Base-by-base conservation (phyloP, 2,113 vertebrate genomes). In the Mixornis gularis region DNA sequence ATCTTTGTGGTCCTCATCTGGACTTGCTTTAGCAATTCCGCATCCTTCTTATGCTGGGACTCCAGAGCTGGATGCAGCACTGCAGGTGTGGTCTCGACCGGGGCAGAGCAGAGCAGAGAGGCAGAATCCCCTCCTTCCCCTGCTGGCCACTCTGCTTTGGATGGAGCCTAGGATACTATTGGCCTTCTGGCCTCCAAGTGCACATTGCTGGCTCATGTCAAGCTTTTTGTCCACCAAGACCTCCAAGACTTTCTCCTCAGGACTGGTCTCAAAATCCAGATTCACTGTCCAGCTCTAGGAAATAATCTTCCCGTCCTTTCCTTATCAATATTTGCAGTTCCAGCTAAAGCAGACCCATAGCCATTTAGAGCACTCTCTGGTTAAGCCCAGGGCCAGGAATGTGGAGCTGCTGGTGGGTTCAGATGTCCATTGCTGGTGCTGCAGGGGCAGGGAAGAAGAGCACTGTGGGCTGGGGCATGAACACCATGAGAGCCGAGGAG, bases 391-490 rank as follows among this genome's bases (percentile, higher is more conserved):
- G 40, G 30, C n/a, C 4, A 4, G 62, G 8, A 58, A 15, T 22
- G 30, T 7, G 27, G 27, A 44, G 30, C 11, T 51, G 34, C 34
- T 44, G 1, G 0, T 13, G 41, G 53, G 43, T 26, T 58, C 29
- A 13, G 40, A 4, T 80, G 26, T 18, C 26, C 12, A 1, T 29
- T 12, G 51, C 29, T 9, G 7, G 25, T 29, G 15, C 76, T 66
- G 32, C 41, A n/a, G 36, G 27, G 8, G 17, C 9, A 17, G 41
- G 46, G 66, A 66, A 34, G 44, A 27, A 10, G 25, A 29, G 19
- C 32, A 10, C 1, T 0, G 1, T 4, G 7, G 9, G 24, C 7
- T 30, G 7, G 0, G 3, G 9, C 2, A 3, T 1, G 10, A 43
- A 21, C 1, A 1, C 30, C 1, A 0, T 3, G 21, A 0, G 1